Evolutionary conservation across 2,888 invertebrate genomes (phyloP).

Genomic region (Beris chalybata): DNA sequence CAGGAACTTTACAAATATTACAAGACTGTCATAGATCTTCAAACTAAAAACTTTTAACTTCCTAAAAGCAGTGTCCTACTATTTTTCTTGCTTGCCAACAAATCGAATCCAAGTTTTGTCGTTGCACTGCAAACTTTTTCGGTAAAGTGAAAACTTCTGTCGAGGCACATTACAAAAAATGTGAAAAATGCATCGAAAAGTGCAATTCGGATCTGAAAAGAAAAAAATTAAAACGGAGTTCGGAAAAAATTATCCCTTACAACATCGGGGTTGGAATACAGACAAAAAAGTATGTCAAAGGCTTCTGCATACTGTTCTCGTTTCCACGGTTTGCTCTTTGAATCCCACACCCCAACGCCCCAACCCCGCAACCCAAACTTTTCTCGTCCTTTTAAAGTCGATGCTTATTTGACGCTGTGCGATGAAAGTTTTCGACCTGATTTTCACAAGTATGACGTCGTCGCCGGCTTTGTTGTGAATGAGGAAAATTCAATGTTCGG

Average conservation of each 20-base stretch:
- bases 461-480: not conserved
- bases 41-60: too few species aligned
- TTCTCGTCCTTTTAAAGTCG: not conserved
- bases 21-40: too few species aligned
- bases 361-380: not conserved
- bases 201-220: too few species aligned
- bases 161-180: not conserved
- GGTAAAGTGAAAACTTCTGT: conserved; percentile 8
- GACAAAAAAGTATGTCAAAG: too few species aligned
- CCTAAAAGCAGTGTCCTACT: not conserved
- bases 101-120: conserved; percentile 1
- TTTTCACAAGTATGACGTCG: not conserved
- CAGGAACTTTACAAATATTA: too few species aligned
- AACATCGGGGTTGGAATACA: too few species aligned
- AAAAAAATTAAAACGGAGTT: too few species aligned
- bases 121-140: conserved; percentile 16
- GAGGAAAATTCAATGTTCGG: not conserved
- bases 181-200: too few species aligned
- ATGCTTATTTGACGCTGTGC: too few species aligned
- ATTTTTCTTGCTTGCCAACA: not conserved
- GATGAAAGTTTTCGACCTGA: not conserved
- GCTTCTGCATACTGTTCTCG: too few species aligned
- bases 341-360: not conserved
- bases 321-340: not conserved
- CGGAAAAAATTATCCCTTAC: too few species aligned